Percentiles rank a stretch among this genome's conserved stretches.
Evolutionary conservation across 2,113 vertebrate genomes (phyloP).

Genomic region (Phaethornis superciliosus): DNA sequence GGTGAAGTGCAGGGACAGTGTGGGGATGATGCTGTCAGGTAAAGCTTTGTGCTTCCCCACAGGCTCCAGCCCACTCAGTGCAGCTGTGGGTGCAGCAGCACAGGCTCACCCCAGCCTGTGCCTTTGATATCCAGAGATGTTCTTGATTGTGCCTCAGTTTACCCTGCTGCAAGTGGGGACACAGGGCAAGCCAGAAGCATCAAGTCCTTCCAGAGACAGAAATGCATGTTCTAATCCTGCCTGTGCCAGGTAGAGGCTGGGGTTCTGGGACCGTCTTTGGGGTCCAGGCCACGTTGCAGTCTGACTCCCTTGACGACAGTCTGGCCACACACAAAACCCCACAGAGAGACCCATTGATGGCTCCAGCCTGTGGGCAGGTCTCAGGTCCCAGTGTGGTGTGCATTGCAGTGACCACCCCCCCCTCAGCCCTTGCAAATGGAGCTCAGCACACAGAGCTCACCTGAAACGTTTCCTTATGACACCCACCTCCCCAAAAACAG

Average conservation of each 20-base stretch:
- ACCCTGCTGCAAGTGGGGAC: neutral
- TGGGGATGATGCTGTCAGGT: too few species aligned
- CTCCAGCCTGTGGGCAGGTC: neutral
- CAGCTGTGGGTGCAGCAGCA: neutral
- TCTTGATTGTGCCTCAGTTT: neutral
- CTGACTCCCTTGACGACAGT: neutral
- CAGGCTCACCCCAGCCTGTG: neutral
- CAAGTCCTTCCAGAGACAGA: neutral
- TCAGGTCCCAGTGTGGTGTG: neutral
- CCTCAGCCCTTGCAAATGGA: rapidly evolving
- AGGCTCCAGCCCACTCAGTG: too few species aligned
- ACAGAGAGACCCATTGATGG: rapidly evolving
- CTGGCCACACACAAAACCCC: neutral
- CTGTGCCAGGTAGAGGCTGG: neutral
- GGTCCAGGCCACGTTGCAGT: neutral
- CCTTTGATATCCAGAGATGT: neutral
- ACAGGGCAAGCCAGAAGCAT: too few species aligned
- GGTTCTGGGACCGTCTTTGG: too few species aligned
- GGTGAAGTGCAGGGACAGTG: rapidly evolving
- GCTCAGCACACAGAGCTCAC: neutral
- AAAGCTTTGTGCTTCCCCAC: neutral
- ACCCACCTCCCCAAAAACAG: neutral
- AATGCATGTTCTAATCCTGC: neutral
- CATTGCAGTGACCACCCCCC: rapidly evolving
- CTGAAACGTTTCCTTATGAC: rapidly evolving